These are phyloP conservation scores for Diaprepes abbreviatus DNA, from an alignment of 2,888 invertebrate genomes.

Conservation along the genomic window DNA sequence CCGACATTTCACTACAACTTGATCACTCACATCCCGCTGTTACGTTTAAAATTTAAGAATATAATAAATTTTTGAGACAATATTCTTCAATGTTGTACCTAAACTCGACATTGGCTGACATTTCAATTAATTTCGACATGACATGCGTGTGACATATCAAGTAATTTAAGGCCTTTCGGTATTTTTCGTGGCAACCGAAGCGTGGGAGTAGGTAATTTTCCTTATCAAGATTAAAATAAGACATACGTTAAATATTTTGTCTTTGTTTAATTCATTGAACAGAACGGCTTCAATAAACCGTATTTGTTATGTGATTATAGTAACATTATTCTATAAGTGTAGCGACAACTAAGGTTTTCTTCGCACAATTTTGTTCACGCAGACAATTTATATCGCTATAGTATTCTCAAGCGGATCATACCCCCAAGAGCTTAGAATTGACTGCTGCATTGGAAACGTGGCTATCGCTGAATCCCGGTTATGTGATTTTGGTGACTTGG, in stretches of 20 bases:
- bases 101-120: constrained; percentile 16
- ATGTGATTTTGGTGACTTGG: too few species aligned
- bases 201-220: neutral
- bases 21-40: constrained; percentile 6
- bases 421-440: too few species aligned
- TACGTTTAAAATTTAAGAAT: constrained; percentile 5
- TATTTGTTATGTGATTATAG: too few species aligned
- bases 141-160: constrained; percentile 18
- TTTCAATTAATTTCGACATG: constrained; percentile 15
- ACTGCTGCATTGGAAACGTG: too few species aligned
- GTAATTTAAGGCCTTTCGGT: constrained; percentile 13
- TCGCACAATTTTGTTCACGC: too few species aligned
- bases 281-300: neutral
- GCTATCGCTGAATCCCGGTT: too few species aligned
- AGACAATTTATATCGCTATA: too few species aligned
- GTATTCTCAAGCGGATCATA: too few species aligned
- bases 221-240: neutral
- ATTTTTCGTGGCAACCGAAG: constrained; percentile 13
- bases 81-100: constrained; percentile 1
- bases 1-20: constrained; percentile 20
- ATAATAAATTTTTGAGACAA: constrained; percentile 1
- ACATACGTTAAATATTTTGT: neutral
- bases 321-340: too few species aligned
- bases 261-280: too few species aligned
- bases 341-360: too few species aligned